These are phyloP conservation scores for Syngnathus rostellatus DNA, from an alignment of 2,797 vertebrate genomes.

Conservation along the genomic window DNA sequence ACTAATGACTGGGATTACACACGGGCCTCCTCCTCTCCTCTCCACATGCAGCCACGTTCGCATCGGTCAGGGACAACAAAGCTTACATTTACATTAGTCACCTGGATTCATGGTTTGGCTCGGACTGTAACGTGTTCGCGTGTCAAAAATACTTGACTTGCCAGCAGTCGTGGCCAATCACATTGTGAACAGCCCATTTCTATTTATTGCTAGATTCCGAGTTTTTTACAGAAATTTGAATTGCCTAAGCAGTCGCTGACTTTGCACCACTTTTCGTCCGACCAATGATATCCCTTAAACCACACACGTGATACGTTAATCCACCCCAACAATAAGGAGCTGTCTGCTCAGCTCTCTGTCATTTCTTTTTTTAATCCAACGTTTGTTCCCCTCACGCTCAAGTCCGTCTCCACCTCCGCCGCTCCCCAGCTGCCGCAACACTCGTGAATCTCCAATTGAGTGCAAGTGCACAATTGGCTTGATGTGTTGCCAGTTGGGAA, in stretches of 20 bases:
- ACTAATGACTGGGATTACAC: slow-evolving; percentile 70
- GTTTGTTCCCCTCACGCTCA: neutral
- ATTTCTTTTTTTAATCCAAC: neutral
- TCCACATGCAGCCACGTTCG: slow-evolving; percentile 47
- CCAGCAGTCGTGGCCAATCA: no score
- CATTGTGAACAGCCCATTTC: neutral
- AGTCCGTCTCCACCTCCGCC: neutral
- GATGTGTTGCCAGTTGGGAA: neutral
- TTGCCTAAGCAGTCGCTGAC: neutral
- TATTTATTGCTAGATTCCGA: neutral
- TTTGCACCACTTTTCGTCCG: neutral
- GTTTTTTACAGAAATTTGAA: neutral
- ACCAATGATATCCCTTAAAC: neutral
- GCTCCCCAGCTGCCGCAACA: slow-evolving; percentile 6
- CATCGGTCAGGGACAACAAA: slow-evolving; percentile 33
- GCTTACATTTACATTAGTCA: slow-evolving; percentile 20
- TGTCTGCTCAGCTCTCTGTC: neutral
- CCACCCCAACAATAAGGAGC: slow-evolving; percentile 1
- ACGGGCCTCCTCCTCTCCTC: slow-evolving; percentile 49
- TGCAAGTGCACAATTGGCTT: slow-evolving; percentile 7
- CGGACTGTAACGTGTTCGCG: neutral
- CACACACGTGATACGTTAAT: neutral
- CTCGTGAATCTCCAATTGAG: neutral
- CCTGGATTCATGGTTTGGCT: slow-evolving; percentile 25
- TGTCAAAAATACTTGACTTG: slow-evolving; percentile 1